Evolutionary conservation across 2,797 vertebrate genomes (phyloP), one percentile per base, ranked within the genome.

Genomic region (Brotula barbata): DNA sequence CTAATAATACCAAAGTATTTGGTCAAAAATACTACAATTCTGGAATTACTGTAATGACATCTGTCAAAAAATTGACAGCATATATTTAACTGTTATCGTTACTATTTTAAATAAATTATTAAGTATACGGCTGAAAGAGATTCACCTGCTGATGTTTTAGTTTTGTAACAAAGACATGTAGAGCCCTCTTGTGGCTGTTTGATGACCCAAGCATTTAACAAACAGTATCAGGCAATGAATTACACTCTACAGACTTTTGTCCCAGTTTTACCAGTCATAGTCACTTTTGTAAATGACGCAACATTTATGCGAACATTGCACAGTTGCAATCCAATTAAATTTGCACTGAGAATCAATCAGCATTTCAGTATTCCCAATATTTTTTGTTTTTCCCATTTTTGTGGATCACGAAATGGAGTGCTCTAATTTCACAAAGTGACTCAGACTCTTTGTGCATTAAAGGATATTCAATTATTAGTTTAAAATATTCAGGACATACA

Each of bases 171-270:
- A 7, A 57, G 23, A 50, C 25, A 61, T 22, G 1, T 47, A n/a
- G 59, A 0, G 60, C 50, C 76, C 58, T 61, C 75, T 51, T 33
- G 58, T 71, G 73, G 73, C 14, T 1, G 39, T 15, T 54, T 28
- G 25, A 28, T 28, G n/a, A n/a, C n/a, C n/a, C n/a, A n/a, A n/a
- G n/a, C n/a, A n/a, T n/a, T n/a, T n/a, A n/a, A n/a, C n/a, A n/a
- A n/a, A n/a, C n/a, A n/a, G n/a, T n/a, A n/a, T n/a, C n/a, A n/a
- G n/a, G n/a, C n/a, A n/a, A n/a, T n/a, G 25, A 4, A 28, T 4
- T 28, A 28, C 25, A 28, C 25, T 8, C 4, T 4, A 28, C 25
- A 28, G n/a, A n/a, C n/a, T n/a, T n/a, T 28, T 8, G 25, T 28
- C 25, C 2, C 17, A 17, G 15, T 50, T 41, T 0, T 10, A 10